Evolutionary conservation across 2,888 invertebrate species (phyloP), one percentile per base, ranked within the genome.

Genomic region (Papilio protenor): DNA sequence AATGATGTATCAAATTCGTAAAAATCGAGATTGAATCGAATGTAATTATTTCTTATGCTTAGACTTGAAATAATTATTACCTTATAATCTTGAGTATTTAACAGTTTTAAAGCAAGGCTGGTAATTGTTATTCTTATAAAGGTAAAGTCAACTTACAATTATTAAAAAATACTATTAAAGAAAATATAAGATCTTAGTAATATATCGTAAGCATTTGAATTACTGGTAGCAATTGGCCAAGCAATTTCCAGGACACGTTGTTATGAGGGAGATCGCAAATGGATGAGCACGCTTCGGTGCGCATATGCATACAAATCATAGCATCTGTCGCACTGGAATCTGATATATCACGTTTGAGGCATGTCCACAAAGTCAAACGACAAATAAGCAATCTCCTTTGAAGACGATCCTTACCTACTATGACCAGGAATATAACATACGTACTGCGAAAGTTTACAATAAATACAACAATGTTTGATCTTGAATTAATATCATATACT

Each of bases 241-340:
- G 82, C 81, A 81, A 83, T 83, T 82, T 81, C 82, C 66, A 73
- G 57, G 27, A 71, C 72, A 73, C 49, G n/a, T 40, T 59, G 12
- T 59, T 70, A 71, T 52, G 52, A 61, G 45, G 74, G 74, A 59
- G 47, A 73, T 52, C 71, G 71, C 79, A 79, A 81, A 77, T 81
- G 69, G 77, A 59, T 73, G 77, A 64, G 76, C 66, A 79, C 77
- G 81, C 76, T 71, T 76, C 78, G 73, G 76, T 71, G 79, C 77
- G 71, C 72, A 71, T 76, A 77, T 79, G 76, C 78, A 79, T 76
- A 77, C 77, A 79, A 80, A 78, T 80, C 77, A 49, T 27, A 52
- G 55, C 64, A 78, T 52, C 78, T 75, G 75, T 71, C 75, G 70
- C 74, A 57, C 57, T 47, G 40, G 45, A 11, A 69, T 52, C 71